Conservation (phyloP, 2,888 invertebrate species). For the Torymus auratus region DNA sequence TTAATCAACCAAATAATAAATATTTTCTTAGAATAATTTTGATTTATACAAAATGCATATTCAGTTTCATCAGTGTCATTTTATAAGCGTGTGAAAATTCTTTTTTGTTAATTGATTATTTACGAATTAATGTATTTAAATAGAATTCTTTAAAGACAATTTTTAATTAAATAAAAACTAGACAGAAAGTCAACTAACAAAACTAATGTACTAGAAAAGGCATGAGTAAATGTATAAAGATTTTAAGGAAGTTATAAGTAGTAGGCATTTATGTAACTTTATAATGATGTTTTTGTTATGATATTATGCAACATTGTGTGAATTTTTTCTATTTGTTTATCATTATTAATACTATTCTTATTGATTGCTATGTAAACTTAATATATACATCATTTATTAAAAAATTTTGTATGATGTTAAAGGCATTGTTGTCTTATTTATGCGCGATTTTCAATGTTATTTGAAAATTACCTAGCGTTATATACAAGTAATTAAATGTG, state of each 20-base stretch:
- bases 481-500: slow-evolving; percentile 12
- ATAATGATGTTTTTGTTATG: slow-evolving; percentile 47
- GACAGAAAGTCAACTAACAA: slow-evolving; percentile 2
- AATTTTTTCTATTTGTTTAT: slow-evolving; percentile 49
- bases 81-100: neutral
- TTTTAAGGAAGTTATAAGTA: slow-evolving; percentile 49
- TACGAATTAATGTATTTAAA: slow-evolving; percentile 9
- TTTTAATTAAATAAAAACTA: slow-evolving; percentile 16
- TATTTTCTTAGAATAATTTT: slow-evolving; percentile 22
- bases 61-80: slow-evolving; percentile 7
- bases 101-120: slow-evolving; percentile 21
- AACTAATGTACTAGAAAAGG: slow-evolving; percentile 13
- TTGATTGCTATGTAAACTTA: slow-evolving; percentile 24
- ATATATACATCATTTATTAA: slow-evolving; percentile 36
- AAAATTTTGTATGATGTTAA: slow-evolving; percentile 31
- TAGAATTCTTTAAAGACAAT: slow-evolving; percentile 6
- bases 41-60: neutral
- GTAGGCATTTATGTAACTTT: slow-evolving; percentile 27
- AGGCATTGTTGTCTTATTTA: slow-evolving; percentile 36
- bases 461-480: slow-evolving; percentile 32
- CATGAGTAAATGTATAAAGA: slow-evolving; percentile 41
- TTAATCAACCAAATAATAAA: slow-evolving; percentile 5
- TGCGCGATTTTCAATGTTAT: slow-evolving; percentile 46
- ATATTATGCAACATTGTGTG: slow-evolving; percentile 43
- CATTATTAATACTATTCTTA: slow-evolving; percentile 29